Evolutionary conservation across 2,888 invertebrate genomes (phyloP), one percentile per base, ranked within the genome.

Genomic region (Clusia tigrina): DNA sequence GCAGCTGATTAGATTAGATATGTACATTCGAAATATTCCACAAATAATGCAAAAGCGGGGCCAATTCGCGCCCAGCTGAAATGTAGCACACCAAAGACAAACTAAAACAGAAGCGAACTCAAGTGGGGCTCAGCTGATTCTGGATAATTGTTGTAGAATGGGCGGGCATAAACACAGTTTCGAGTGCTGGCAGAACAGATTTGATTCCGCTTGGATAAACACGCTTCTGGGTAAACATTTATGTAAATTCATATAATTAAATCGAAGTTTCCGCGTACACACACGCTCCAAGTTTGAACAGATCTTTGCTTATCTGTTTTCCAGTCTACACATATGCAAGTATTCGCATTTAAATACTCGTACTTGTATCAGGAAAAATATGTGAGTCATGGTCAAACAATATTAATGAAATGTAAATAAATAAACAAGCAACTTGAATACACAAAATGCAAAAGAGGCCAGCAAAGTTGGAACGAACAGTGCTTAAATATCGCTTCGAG

Each of bases 331-430:
- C 6, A 9, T 32, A 32, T 32, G 6, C 32, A 32, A 32, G 32
- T 32, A 32, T 32, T 32, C 32, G 12, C 12, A 9, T 32, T 32
- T 32, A 32, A 32, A 32, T 32, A 32, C 12, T 32, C 12, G 12
- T 32, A 32, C 12, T 32, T 32, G 12, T 32, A 32, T 32, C 32
- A 32, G 32, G 6, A 12, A 3, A 6, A 42, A 42, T 6, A 42
- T 42, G 42, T 42, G 42, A 42, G 42, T 42, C 42, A 42, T 42
- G 42, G 42, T 42, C 42, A 42, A 42, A 42, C 3, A 42, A 15
- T 15, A 10, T 6, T 12, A 32, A 32, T 9, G 12, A 32, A 32
- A 42, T n/a, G n/a, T 15, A 42, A 42, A 42, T 15, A 42, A 15
- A 42, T 15, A n/a, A 10, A 42, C 6, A 42, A 42, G 42, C 10